Evolutionary conservation across 2,888 invertebrate genomes (phyloP).

Genomic region (Hecatera dysodea): DNA sequence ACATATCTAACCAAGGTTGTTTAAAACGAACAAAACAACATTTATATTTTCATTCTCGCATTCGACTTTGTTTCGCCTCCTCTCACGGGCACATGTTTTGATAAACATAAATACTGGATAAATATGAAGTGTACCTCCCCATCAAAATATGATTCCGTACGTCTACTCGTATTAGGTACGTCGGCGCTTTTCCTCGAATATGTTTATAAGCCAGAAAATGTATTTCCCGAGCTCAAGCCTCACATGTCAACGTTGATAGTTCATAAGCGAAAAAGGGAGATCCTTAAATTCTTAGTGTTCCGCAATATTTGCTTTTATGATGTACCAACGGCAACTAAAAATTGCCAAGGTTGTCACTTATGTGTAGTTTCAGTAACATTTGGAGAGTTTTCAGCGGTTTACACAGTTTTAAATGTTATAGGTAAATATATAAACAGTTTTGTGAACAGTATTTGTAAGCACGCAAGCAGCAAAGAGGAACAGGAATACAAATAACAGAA

Average conservation of each 20-base stretch:
- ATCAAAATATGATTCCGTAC: conserved; percentile 75
- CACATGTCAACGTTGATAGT: conserved; percentile 74
- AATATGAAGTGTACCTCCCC: conserved; percentile 54
- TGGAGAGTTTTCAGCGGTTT: conserved; percentile 14
- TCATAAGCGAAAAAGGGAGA: conserved; percentile 66
- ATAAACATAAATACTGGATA: conserved; percentile 67
- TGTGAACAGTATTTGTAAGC: conserved; percentile 25
- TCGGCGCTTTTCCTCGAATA: conserved; percentile 75
- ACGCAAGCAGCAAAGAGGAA: conserved; percentile 21
- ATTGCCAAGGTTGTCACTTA: conserved; percentile 38
- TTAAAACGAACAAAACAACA: background rate
- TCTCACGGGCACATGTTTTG: conserved; percentile 47
- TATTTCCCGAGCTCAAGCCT: conserved; percentile 73
- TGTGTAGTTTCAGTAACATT: conserved; percentile 29
- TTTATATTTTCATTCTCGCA: conserved; percentile 20
- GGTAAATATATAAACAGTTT: conserved; percentile 23
- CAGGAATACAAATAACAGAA: conserved; percentile 40
- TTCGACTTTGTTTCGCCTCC: conserved; percentile 24
- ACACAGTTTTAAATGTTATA: conserved; percentile 23
- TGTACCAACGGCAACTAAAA: conserved; percentile 27
- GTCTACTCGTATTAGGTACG: conserved; percentile 72
- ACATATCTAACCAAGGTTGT: no score
- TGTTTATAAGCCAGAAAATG: conserved; percentile 79
- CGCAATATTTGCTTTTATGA: conserved; percentile 55
- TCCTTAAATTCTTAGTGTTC: conserved; percentile 55